Evolutionary conservation across 2,797 vertebrate genomes (phyloP), one percentile per base, ranked within the genome.

Genomic region (Lepidocolaptes lacrymiger): DNA sequence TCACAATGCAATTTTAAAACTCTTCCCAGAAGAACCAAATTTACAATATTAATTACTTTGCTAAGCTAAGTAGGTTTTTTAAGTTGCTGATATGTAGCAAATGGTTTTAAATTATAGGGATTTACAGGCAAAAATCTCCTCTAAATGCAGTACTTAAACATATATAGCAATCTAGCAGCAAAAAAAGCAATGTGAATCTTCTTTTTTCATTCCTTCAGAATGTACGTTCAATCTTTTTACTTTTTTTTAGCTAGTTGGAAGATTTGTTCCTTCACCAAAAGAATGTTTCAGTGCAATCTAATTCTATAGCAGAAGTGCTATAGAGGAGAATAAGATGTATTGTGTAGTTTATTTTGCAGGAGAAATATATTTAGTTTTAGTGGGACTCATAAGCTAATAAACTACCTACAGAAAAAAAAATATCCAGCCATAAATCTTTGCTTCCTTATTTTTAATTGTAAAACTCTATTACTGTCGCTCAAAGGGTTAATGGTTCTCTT

Each of bases 401-500:
- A 89, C 61, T 86, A 88, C 59, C 62, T 85, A 24, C 37, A 85
- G 72, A 8, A 81, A 46, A 71, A 79, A 67, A 63, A 72, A 28
- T 7, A 94, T 62, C 83, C 91, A 71, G 83, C 79, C 75, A 95
- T 97, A 94, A 95, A 95, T 89, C 95, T 94, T 91, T 72, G 69
- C 83, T 66, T 95, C 75, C 76, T 79, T 39, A n/a, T 52, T 84
- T 95, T 96, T 92, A 95, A 95, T 95, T 85, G 76, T 93, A 96
- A 97, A 96, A 96, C 94, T 97, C 96, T 96, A 91, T 97, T 97
- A 96, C 95, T 91, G 84, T 82, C 54, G 30, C 96, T 96, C 97
- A 97, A 99, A 98, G 98, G 98, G 99, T 99, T 99, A 99, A 99
- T 97, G 97, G 97, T 97, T 91, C 98, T 97, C 97, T 98, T 98